Evolutionary conservation across 2,888 invertebrate genomes (phyloP), one percentile per base, ranked within the genome.

Genomic region (Himalopsyche tibetana): DNA sequence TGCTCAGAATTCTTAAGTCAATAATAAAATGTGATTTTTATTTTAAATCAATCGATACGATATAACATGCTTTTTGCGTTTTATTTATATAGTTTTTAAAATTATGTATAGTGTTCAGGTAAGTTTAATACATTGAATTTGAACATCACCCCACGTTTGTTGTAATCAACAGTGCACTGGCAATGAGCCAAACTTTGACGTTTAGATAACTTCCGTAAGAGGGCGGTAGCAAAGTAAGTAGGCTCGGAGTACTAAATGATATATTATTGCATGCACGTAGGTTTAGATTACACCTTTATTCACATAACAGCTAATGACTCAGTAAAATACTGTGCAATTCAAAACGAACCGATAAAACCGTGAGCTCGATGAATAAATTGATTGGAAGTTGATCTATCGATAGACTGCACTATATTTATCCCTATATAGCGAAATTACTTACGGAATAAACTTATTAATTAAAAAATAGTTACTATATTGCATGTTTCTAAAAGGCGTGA

Each of bases 221-320:
- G 63, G 63, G 63, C 63, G 63, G 63, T 19, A 63, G 63, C 19
- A 11, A 19, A 63, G 63, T 63, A 19, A 28, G 63, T 63, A 19
- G 63, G 63, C 63, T 19, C 19, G 63, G 19, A 63, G 19, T 19
- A 63, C 11, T 19, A 63, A 63, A 63, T 63, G 63, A 63, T 63
- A 63, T 63, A 63, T 63, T 63, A 63, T 63, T 63, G 63, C 19
- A 1, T 63, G 63, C 63, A 63, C 63, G 63, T 63, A 63, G 63
- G 19, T 5, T 63, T 63, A 63, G 63, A 63, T 63, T 63, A 63
- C 63, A 63, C 63, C 63, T 63, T 63, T 11, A 19, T 19, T 63
- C 63, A 63, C 19, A 63, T 63, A 63, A 63, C 63, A 63, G 63
- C 63, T 63, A 63, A 63, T 63, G 63, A 63, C 63, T 63, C 63